Evolutionary conservation across 2,797 vertebrate genomes (phyloP).

Genomic region (Enteromius anoplus): DNA sequence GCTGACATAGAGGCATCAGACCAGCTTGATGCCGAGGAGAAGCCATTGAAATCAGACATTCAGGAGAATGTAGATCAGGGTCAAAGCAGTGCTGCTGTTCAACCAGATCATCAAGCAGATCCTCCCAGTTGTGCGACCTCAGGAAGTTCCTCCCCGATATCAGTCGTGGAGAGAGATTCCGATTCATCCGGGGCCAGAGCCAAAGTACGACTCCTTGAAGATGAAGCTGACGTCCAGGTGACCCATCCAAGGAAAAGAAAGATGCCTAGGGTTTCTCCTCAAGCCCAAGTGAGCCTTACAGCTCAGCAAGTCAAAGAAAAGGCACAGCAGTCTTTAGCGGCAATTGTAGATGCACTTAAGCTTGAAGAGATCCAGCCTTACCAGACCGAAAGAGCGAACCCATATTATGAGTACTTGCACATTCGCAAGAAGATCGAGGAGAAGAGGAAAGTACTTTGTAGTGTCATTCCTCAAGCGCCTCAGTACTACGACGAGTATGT

Average conservation of each 20-base stretch:
- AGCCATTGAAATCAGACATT: slow-evolving; percentile 72
- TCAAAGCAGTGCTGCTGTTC: slow-evolving; percentile 54
- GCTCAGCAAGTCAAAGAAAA: slow-evolving; percentile 87
- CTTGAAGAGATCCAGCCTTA: slow-evolving; percentile 98
- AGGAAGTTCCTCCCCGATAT: slow-evolving; percentile 75
- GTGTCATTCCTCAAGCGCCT: slow-evolving; percentile 96
- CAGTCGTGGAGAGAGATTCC: slow-evolving; percentile 80
- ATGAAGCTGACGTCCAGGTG: slow-evolving; percentile 86
- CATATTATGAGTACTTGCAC: slow-evolving; percentile 97
- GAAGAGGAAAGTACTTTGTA: slow-evolving; percentile 95
- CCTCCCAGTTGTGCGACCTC: slow-evolving; percentile 77
- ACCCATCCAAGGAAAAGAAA: slow-evolving; percentile 96
- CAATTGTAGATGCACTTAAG: slow-evolving; percentile 94
- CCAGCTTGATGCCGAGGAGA: slow-evolving; percentile 77
- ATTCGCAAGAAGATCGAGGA: slow-evolving; percentile 98
- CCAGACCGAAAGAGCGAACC: slow-evolving; percentile 96
- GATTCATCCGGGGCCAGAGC: slow-evolving; percentile 82
- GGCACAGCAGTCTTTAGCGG: slow-evolving; percentile 93
- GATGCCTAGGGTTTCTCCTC: slow-evolving; percentile 82
- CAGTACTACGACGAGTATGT: slow-evolving; percentile 99
- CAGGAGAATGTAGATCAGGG: slow-evolving; percentile 61
- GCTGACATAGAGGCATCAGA: slow-evolving; percentile 69
- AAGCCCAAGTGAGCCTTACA: slow-evolving; percentile 78
- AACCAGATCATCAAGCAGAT: slow-evolving; percentile 77
- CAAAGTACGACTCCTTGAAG: slow-evolving; percentile 85